Evolutionary conservation across 2,888 invertebrate species (phyloP).

Genomic region (Pteria penguin): DNA sequence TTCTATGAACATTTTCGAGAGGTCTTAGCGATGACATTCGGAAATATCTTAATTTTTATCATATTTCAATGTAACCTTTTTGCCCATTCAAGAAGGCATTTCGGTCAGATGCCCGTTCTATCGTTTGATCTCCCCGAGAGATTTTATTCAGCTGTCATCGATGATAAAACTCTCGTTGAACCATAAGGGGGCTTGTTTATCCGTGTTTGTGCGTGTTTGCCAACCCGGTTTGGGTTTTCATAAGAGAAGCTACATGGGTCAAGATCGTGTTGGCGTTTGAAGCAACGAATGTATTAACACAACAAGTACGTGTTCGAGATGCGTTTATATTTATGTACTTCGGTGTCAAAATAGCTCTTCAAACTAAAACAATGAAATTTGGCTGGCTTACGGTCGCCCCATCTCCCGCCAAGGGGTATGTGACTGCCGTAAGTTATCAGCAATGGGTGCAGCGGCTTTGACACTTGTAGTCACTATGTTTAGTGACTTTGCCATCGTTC

Average conservation of each 20-base stretch:
- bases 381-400: constrained; percentile 31
- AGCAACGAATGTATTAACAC: constrained; percentile 38
- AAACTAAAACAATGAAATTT: constrained; percentile 42
- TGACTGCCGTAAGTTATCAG: not conserved
- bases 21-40: too few relatives aligned
- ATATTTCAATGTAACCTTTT: constrained; percentile 16
- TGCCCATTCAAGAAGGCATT: not conserved
- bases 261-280: constrained; percentile 43
- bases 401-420: constrained; percentile 25
- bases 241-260: constrained; percentile 26
- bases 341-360: constrained; percentile 41
- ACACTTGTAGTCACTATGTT: not conserved
- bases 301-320: constrained; percentile 41
- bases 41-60: constrained; percentile 26
- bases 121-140: not conserved
- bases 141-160: not conserved
- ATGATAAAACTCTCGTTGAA: constrained; percentile 3
- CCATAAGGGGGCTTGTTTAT: constrained; percentile 38
- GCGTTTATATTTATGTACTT: constrained; percentile 28
- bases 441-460: not conserved
- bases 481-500: not conserved
- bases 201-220: constrained; percentile 30
- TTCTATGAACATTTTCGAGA: too few relatives aligned
- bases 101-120: constrained; percentile 2
- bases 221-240: constrained; percentile 15